Conservation (phyloP, 2,113 vertebrate species). For the Platycercus adscitus region DNA sequence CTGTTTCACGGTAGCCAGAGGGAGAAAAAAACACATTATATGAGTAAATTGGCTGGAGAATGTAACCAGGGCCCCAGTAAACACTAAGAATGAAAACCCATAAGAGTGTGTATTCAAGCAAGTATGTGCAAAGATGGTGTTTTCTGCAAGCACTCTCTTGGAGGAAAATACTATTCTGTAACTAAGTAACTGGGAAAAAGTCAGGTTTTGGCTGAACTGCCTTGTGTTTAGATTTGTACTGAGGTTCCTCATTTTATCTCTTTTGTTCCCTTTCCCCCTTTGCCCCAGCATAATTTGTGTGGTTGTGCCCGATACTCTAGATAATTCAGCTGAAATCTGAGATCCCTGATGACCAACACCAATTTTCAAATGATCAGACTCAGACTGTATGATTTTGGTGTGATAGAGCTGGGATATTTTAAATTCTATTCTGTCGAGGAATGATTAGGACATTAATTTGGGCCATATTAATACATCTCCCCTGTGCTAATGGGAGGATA, state of each 20-base stretch:
- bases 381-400: neutral
- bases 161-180: constrained; percentile 21
- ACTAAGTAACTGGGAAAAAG: neutral
- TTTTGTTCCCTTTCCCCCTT: neutral
- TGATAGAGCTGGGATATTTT: constrained; percentile 16
- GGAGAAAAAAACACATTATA: constrained; percentile 48
- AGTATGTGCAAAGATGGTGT: constrained; percentile 10
- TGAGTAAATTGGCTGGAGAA: constrained; percentile 68
- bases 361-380: neutral
- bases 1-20: constrained; percentile 42
- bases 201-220: neutral
- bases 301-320: neutral
- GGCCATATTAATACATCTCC: constrained; percentile 42
- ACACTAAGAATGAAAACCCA: constrained; percentile 51
- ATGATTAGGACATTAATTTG: constrained; percentile 64
- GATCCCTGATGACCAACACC: neutral
- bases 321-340: constrained; percentile 13
- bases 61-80: constrained; percentile 55
- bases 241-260: neutral
- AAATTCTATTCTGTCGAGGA: constrained; percentile 31
- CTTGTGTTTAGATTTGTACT: neutral
- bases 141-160: neutral
- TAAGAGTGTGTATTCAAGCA: constrained; percentile 46
- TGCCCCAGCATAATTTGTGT: neutral
- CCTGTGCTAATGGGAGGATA: constrained; percentile 33